A percentile compares a stretch with the other conserved stretches of the same genome.
Evolutionary conservation across 2,888 invertebrate species (phyloP).

Genomic region (Meta bourneti): DNA sequence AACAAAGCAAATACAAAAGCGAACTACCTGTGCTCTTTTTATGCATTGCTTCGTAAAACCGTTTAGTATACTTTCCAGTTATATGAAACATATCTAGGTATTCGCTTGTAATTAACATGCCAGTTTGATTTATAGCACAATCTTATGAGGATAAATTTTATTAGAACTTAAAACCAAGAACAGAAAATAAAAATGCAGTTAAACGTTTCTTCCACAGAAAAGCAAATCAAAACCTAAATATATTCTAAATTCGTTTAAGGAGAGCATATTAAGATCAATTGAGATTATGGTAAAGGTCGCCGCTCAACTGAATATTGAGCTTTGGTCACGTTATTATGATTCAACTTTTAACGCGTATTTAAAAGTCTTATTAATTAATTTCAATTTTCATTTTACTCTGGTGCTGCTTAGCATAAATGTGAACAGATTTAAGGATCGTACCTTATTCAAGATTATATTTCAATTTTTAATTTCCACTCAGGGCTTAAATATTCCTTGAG

Average conservation of each 20-base stretch:
- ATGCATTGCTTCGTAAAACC: too few relatives aligned
- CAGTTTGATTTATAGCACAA: too few relatives aligned
- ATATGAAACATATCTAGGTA: too few relatives aligned
- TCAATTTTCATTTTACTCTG: neutral
- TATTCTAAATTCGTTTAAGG: neutral
- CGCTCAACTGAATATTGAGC: neutral
- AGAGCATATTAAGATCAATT: neutral
- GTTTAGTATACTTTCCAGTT: too few relatives aligned
- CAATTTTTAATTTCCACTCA: slow-evolving; percentile 24
- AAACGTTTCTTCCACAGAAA: neutral
- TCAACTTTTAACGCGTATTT: neutral
- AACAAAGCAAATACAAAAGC: too few relatives aligned
- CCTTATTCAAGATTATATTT: neutral
- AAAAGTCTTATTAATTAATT: neutral
- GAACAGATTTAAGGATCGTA: neutral
- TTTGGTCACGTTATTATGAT: neutral
- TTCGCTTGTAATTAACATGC: too few relatives aligned
- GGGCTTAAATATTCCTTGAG: neutral
- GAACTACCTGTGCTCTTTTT: too few relatives aligned
- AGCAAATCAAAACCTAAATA: neutral
- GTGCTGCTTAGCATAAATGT: neutral
- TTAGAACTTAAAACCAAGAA: too few relatives aligned
- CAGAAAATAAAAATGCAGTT: neutral
- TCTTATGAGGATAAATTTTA: too few relatives aligned
- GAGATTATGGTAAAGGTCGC: neutral